A percentile compares a stretch with the other conserved stretches of the same genome.
These are phyloP conservation scores for Neostethus bicornis DNA, from an alignment of 2,797 vertebrate species.

Conservation along the genomic window DNA sequence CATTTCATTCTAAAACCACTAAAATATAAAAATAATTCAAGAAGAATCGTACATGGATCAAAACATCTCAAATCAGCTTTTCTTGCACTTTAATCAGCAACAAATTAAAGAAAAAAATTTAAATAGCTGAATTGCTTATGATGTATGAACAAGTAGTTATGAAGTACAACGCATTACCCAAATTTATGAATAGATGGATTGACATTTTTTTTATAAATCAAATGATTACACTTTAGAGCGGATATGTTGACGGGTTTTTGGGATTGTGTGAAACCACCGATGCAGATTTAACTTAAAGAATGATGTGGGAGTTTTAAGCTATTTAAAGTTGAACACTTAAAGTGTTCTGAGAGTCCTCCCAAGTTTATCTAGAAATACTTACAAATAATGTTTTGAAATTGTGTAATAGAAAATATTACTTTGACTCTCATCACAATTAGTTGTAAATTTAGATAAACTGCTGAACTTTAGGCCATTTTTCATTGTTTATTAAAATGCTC, in stretches of 20 bases:
- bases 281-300: neutral
- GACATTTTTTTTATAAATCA: neutral
- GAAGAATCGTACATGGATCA: too few species aligned
- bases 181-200: neutral
- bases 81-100: too few species aligned
- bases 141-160: too few species aligned
- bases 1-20: too few species aligned
- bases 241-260: neutral
- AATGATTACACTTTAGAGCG: neutral
- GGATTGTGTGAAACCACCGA: neutral
- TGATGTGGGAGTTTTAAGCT: neutral
- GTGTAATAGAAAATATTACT: constrained; percentile 14
- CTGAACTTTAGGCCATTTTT: constrained; percentile 50
- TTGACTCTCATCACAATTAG: constrained; percentile 16
- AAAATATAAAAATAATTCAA: too few species aligned
- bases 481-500: constrained; percentile 56
- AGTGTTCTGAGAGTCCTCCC: neutral
- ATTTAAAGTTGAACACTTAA: neutral
- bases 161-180: too few species aligned
- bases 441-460: constrained; percentile 29
- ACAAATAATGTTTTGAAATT: constrained; percentile 15
- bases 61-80: too few species aligned
- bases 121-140: neutral
- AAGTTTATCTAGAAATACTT: constrained; percentile 1
- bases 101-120: neutral